Evolutionary conservation across 2,113 vertebrate genomes (phyloP).

Genomic region (Oceanodroma tethys): DNA sequence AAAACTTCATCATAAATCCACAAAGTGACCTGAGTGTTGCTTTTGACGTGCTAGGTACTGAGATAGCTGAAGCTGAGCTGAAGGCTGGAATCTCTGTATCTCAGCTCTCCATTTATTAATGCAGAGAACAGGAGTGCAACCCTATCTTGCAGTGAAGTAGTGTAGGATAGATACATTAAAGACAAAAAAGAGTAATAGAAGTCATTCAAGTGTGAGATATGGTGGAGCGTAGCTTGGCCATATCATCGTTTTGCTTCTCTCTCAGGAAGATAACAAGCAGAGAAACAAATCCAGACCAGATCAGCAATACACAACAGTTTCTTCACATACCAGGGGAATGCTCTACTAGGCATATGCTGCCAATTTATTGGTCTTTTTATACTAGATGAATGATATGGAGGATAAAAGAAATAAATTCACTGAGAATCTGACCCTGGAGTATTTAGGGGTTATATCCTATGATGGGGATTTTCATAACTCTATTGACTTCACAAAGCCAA

Average conservation of each 20-base stretch:
- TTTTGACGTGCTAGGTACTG: neutral
- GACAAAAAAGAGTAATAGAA: neutral
- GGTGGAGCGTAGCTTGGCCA: rapidly evolving
- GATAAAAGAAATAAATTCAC: neutral
- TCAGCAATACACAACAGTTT: neutral
- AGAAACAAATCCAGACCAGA: neutral
- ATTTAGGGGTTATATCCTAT: neutral
- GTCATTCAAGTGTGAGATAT: neutral
- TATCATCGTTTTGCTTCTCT: neutral
- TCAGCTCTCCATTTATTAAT: neutral
- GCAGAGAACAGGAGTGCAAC: neutral
- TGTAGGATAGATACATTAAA: neutral
- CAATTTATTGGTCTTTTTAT: neutral
- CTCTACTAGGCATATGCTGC: neutral
- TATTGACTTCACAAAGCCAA: neutral
- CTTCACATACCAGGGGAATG: neutral
- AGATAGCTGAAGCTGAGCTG: neutral
- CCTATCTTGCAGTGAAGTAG: neutral
- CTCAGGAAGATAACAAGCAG: neutral
- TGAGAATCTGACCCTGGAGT: neutral
- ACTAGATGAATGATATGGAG: neutral
- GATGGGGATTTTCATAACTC: neutral
- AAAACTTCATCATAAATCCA: neutral
- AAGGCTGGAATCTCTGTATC: neutral
- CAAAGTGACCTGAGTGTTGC: neutral